These are phyloP conservation scores for Anguilla marmorata DNA, from an alignment of 2,797 vertebrate genomes.

Conservation along the genomic window DNA sequence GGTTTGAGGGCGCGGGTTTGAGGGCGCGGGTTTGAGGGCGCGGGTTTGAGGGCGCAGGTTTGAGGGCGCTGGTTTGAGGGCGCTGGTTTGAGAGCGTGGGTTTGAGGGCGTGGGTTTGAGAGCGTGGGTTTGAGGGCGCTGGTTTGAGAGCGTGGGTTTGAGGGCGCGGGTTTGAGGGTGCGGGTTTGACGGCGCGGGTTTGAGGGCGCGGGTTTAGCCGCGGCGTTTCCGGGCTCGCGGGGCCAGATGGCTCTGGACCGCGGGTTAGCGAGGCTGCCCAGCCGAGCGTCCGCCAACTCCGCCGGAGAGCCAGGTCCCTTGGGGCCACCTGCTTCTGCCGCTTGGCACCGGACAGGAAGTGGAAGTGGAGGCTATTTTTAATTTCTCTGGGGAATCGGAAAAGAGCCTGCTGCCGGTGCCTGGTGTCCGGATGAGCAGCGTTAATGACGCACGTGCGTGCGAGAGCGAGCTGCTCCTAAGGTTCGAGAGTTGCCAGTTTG, in stretches of 20 bases:
- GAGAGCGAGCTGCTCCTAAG: neutral
- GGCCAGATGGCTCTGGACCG: slow-evolving; percentile 63
- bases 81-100: too few species aligned
- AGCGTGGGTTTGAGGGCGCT: too few species aligned
- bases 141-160: too few species aligned
- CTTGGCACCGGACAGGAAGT: slow-evolving; percentile 52
- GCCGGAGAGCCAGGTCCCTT: slow-evolving; percentile 47
- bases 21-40: too few species aligned
- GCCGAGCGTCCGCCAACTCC: slow-evolving; percentile 52
- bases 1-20: too few species aligned
- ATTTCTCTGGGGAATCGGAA: slow-evolving; percentile 29
- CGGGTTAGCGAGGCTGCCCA: slow-evolving; percentile 56
- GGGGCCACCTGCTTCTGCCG: slow-evolving; percentile 66
- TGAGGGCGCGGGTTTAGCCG: neutral
- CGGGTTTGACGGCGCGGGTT: too few species aligned
- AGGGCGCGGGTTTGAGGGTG: too few species aligned
- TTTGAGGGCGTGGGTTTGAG: too few species aligned
- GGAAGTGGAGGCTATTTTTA: slow-evolving; percentile 60
- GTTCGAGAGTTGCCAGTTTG: neutral
- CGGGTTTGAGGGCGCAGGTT: too few species aligned
- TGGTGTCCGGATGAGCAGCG: neutral
- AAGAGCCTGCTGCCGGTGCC: neutral
- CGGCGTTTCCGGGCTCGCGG: slow-evolving; percentile 25
- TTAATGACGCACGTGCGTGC: neutral
- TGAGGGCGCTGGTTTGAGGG: too few species aligned